A percentile compares a stretch with the other conserved stretches of the same genome.
These are phyloP conservation scores for Gadus chalcogrammus DNA, from an alignment of 2,113 vertebrate genomes.

Conservation along the genomic window DNA sequence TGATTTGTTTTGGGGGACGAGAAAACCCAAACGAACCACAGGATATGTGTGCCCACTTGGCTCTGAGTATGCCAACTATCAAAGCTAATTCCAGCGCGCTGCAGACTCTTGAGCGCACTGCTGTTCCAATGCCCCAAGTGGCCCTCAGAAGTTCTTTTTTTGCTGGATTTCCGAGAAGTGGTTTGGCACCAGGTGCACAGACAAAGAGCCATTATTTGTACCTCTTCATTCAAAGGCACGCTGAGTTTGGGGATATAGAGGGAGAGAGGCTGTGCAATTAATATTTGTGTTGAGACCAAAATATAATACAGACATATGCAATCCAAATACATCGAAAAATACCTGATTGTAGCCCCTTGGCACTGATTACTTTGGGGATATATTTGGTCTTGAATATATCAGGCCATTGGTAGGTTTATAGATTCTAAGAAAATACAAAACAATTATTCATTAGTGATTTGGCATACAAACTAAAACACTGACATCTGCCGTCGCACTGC, in stretches of 20 bases:
- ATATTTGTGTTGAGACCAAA: slow-evolving; percentile 30
- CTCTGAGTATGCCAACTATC: slow-evolving; percentile 49
- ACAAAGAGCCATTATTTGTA: slow-evolving; percentile 59
- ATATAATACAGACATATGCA: slow-evolving; percentile 38
- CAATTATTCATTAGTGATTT: too few species aligned
- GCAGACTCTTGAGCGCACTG: slow-evolving; percentile 51
- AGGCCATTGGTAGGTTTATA: too few species aligned
- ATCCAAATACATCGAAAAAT: background rate
- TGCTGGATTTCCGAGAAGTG: slow-evolving; percentile 47
- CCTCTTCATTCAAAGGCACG: slow-evolving; percentile 41
- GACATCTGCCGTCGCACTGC: background rate
- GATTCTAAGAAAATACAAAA: too few species aligned
- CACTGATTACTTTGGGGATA: too few species aligned
- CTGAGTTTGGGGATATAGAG: slow-evolving; percentile 33
- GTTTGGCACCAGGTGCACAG: slow-evolving; percentile 56
- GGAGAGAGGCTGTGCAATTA: slow-evolving; percentile 30
- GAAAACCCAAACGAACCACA: slow-evolving; percentile 22
- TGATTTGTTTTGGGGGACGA: slow-evolving; percentile 16
- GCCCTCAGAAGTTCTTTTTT: slow-evolving; percentile 57
- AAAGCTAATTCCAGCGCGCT: slow-evolving; percentile 57
- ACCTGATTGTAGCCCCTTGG: too few species aligned
- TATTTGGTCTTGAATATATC: too few species aligned
- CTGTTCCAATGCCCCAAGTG: slow-evolving; percentile 49
- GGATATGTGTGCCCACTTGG: slow-evolving; percentile 60
- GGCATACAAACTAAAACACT: too few species aligned